Conservation (phyloP, 2,888 invertebrate species). For the Andricus curvator region DNA sequence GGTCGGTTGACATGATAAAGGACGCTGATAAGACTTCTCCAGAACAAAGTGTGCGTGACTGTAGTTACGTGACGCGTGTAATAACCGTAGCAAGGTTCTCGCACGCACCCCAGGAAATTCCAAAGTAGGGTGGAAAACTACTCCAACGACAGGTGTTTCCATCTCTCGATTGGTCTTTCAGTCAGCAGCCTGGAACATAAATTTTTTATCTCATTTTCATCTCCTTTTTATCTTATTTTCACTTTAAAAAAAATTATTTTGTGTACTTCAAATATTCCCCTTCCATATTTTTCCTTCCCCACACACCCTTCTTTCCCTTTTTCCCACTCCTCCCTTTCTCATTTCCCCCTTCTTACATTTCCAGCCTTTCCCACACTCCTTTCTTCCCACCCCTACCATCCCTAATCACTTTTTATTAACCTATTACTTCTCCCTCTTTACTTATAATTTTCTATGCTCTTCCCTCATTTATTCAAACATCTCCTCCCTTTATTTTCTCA, state of each 20-base stretch:
- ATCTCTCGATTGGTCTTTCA: constrained; percentile 34
- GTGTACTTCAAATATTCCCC: too few species aligned
- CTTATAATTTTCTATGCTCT: too few species aligned
- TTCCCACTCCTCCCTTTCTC: too few species aligned
- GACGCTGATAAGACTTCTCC: constrained; percentile 71
- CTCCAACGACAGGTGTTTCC: constrained; percentile 45
- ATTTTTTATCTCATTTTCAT: constrained; percentile 30
- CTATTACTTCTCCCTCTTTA: too few species aligned
- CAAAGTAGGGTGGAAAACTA: constrained; percentile 37
- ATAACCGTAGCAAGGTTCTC: constrained; percentile 75
- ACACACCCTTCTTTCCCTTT: too few species aligned
- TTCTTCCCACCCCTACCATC: too few species aligned
- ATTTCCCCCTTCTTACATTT: too few species aligned
- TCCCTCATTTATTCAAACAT: too few species aligned
- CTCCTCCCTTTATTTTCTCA: too few species aligned
- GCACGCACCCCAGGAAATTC: constrained; percentile 68
- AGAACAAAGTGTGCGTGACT: constrained; percentile 71
- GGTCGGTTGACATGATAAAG: constrained; percentile 76
- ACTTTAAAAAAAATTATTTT: neutral
- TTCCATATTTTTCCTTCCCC: too few species aligned
- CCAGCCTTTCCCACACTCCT: too few species aligned
- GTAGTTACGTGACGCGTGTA: constrained; percentile 75
- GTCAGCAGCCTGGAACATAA: constrained; percentile 52
- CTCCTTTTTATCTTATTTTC: constrained; percentile 55
- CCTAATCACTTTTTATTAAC: too few species aligned